Evolutionary conservation across 2,888 invertebrate species (phyloP).

Genomic region (Myopa tessellatipennis): DNA sequence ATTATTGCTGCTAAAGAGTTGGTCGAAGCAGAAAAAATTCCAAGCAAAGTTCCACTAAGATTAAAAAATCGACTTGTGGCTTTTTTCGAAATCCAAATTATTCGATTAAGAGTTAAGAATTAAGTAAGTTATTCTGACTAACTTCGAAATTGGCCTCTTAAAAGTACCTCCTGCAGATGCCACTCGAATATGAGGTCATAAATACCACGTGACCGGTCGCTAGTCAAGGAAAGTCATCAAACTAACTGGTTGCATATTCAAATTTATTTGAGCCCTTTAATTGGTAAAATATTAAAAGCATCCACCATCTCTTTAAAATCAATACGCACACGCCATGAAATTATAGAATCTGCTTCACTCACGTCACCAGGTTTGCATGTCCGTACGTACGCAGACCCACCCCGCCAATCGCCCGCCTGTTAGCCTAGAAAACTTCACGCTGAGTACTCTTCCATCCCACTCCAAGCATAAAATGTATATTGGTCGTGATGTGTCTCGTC

Average conservation of each 20-base stretch:
- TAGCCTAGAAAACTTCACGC: constrained; percentile 22
- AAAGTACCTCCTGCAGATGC: neutral
- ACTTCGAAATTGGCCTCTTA: neutral
- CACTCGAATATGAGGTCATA: neutral
- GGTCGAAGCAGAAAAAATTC: too few species aligned
- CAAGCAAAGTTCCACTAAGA: too few species aligned
- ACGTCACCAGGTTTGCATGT: constrained; percentile 32
- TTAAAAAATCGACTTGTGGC: too few species aligned
- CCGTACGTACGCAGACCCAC: neutral
- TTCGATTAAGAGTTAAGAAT: too few species aligned
- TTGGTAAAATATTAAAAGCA: neutral
- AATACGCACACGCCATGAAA: constrained; percentile 51
- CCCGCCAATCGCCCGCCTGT: constrained; percentile 4
- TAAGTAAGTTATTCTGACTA: too few species aligned
- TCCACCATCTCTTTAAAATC: neutral
- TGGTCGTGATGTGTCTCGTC: neutral
- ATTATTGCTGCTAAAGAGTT: too few species aligned
- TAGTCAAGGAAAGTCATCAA: too few species aligned
- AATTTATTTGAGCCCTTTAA: neutral
- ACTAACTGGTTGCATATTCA: neutral
- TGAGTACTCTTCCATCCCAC: constrained; percentile 1
- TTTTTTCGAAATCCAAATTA: too few species aligned
- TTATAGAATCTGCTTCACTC: constrained; percentile 38
- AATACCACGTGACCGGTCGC: neutral
- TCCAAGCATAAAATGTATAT: neutral